These are phyloP conservation scores for Eulemur albifrons DNA, from an alignment of 2,797 vertebrate genomes.

Conservation along the genomic window DNA sequence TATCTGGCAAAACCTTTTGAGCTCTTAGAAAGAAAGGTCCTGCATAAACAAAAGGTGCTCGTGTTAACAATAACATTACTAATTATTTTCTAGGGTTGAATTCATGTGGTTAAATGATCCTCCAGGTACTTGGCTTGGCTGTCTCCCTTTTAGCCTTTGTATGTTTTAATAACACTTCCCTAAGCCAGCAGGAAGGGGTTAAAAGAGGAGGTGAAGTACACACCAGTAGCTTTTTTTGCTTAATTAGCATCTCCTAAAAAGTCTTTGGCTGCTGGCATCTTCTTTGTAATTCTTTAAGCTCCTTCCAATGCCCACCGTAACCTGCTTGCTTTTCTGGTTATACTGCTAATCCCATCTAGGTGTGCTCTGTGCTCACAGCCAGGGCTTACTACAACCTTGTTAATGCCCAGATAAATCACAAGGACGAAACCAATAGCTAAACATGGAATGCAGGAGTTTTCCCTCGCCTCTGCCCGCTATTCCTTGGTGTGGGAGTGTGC, in stretches of 20 bases:
- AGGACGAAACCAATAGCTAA: background rate
- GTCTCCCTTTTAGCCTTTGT: background rate
- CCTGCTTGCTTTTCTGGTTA: constrained; percentile 10
- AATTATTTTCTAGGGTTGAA: background rate
- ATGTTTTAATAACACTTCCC: background rate
- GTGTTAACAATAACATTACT: background rate
- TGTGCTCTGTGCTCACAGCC: background rate
- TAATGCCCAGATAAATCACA: background rate
- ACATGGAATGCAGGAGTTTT: background rate
- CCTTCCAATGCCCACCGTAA: background rate
- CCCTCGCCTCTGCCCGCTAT: background rate
- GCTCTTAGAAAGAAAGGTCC: background rate
- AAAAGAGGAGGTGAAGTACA: background rate
- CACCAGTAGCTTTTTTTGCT: background rate
- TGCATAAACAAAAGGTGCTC: constrained; percentile 4
- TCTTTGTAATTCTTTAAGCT: background rate
- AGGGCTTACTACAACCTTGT: background rate
- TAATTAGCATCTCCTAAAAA: constrained; percentile 18
- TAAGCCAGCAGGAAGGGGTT: background rate
- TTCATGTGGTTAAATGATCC: constrained; percentile 17
- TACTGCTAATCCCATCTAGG: background rate
- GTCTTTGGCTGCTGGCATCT: background rate
- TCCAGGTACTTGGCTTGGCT: constrained; percentile 25
- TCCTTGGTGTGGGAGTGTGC: background rate
- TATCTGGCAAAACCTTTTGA: background rate